A percentile compares a stretch with the other conserved stretches of the same genome.
phyloP scores from a whole-genome alignment of 2,113 vertebrate species.

The Marmota monax region DNA sequence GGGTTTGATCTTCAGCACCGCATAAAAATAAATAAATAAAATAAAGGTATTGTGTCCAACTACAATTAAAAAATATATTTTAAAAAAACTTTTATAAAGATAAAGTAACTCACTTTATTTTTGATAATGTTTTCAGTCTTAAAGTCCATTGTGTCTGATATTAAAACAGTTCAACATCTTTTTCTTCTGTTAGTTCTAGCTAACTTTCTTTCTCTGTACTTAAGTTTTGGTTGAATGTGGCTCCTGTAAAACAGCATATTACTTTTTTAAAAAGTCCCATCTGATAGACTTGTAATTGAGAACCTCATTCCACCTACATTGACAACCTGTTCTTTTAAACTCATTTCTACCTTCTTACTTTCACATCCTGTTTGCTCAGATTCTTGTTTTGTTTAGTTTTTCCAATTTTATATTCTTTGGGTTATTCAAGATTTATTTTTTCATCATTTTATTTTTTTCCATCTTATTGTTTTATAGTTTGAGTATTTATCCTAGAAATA shows the following conservation, averaged over 20 bases:
- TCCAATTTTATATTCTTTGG: background rate
- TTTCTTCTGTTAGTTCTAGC: background rate
- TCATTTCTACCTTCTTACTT: background rate
- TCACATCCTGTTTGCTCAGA: background rate
- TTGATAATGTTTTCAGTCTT: background rate
- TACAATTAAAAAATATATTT: no score
- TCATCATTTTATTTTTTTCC: background rate
- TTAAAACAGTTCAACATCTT: background rate
- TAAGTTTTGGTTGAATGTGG: background rate
- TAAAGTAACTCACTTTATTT: background rate
- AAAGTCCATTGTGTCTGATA: background rate
- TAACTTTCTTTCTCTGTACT: background rate
- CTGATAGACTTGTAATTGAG: background rate
- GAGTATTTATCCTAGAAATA: constrained; percentile 23
- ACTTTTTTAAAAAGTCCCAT: background rate
- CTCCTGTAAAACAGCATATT: background rate
- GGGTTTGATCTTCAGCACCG: no score
- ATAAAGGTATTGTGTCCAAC: no score
- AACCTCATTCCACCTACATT: background rate
- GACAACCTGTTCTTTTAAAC: background rate
- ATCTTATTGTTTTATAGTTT: background rate
- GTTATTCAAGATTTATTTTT: constrained; percentile 7
- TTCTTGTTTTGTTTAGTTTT: background rate
- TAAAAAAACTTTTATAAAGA: background rate
- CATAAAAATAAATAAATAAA: no score